Evolutionary conservation across 2,113 vertebrate species (phyloP).

Genomic region (Dipodomys stephensi): DNA sequence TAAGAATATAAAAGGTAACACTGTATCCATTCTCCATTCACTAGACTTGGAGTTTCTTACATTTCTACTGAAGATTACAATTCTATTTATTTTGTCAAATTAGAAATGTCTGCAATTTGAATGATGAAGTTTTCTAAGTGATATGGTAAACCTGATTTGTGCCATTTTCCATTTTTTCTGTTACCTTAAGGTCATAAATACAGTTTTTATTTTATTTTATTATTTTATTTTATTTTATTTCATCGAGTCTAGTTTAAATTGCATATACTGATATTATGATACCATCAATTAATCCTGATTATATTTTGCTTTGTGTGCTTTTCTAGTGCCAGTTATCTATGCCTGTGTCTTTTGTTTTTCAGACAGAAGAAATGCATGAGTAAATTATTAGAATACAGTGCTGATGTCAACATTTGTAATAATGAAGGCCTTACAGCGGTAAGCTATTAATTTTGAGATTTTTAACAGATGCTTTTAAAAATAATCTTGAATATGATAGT

Average conservation of each 20-base stretch:
- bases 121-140: constrained; percentile 22
- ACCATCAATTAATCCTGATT: not conserved
- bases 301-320: constrained; percentile 33
- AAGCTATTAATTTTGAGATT: constrained; percentile 82
- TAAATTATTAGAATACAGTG: constrained; percentile 95
- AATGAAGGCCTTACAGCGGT: constrained; percentile 99
- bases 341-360: constrained; percentile 75
- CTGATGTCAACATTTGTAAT: constrained; percentile 99
- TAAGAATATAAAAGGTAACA: not conserved
- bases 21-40: not conserved
- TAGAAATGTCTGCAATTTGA: constrained; percentile 47
- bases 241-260: not conserved
- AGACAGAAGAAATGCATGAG: constrained; percentile 99
- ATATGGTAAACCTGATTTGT: constrained; percentile 9
- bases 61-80: constrained; percentile 11
- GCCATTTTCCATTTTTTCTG: not conserved
- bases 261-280: not conserved
- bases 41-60: not conserved
- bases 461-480: constrained; percentile 37
- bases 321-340: not conserved
- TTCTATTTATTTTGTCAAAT: not conserved
- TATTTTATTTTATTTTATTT: constrained; percentile 67
- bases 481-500: constrained; percentile 37
- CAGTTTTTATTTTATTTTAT: constrained; percentile 60
- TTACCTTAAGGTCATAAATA: constrained; percentile 28